Evolutionary conservation across 2,888 invertebrate genomes (phyloP).

Genomic region (Eupsilia transversa): DNA sequence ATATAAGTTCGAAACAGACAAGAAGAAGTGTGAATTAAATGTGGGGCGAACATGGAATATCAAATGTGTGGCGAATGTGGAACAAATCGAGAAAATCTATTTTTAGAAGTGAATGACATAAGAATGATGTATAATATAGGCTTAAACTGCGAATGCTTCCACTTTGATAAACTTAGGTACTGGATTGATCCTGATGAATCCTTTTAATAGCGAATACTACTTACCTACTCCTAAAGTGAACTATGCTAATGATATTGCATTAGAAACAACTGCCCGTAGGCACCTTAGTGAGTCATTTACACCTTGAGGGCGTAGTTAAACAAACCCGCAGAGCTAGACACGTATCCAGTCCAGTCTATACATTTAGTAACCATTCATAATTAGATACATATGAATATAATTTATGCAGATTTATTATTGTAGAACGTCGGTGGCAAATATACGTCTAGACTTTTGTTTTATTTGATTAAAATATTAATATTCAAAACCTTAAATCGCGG

Average conservation of each 20-base stretch:
- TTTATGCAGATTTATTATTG: slow-evolving; percentile 37
- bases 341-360: neutral
- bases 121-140: no score
- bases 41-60: neutral
- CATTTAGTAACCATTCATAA: neutral
- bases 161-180: neutral
- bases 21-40: neutral
- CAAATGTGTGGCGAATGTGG: neutral
- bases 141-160: neutral
- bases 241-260: slow-evolving; percentile 30
- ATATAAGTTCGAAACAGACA: neutral
- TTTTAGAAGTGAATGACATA: neutral
- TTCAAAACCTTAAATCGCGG: slow-evolving; percentile 46
- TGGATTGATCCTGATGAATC: neutral
- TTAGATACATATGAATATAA: slow-evolving; percentile 1
- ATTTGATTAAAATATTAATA: slow-evolving; percentile 47
- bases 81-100: neutral
- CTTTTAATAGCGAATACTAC: neutral
- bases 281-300: slow-evolving; percentile 38
- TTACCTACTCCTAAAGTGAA: slow-evolving; percentile 3
- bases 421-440: slow-evolving; percentile 41
- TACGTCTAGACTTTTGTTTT: slow-evolving; percentile 61
- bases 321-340: neutral
- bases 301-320: neutral
- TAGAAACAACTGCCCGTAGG: slow-evolving; percentile 21